These are phyloP conservation scores for Psammodynastes pulverulentus DNA, from an alignment of 2,113 vertebrate species.

Conservation along the genomic window DNA sequence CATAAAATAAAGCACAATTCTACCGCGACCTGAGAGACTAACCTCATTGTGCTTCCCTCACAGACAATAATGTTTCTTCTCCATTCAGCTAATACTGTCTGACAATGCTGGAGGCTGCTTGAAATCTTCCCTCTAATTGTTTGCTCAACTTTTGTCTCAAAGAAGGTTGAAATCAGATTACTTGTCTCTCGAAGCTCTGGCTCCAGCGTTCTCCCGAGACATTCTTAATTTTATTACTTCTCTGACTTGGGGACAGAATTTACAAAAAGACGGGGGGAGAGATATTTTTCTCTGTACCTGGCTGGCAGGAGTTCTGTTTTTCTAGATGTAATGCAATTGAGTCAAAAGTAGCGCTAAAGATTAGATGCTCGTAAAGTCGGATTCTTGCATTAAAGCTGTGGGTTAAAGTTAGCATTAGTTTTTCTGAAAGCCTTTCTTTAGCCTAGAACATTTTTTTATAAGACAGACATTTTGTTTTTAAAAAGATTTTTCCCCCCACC, in stretches of 20 bases:
- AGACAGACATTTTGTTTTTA: not conserved
- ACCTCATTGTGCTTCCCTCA: not conserved
- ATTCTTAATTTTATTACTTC: constrained; percentile 23
- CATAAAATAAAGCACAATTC: not conserved
- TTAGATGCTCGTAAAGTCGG: not conserved
- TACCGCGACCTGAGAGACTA: not conserved
- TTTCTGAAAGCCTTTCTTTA: not conserved
- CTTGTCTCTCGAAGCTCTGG: not conserved
- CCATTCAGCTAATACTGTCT: not conserved
- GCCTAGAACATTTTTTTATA: not conserved
- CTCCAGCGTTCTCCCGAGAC: constrained; percentile 8
- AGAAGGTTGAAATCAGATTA: constrained; percentile 26
- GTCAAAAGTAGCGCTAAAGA: not conserved
- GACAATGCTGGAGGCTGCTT: not conserved
- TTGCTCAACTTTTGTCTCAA: constrained; percentile 16
- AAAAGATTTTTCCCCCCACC: not conserved
- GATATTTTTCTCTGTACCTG: not conserved
- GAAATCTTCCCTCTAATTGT: not conserved
- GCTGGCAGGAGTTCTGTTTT: not conserved
- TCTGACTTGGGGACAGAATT: constrained; percentile 23
- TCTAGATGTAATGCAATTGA: not conserved
- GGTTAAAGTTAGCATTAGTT: not conserved
- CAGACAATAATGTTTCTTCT: constrained; percentile 15
- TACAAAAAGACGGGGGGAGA: no score
- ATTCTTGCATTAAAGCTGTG: not conserved